A percentile compares a stretch with the other conserved stretches of the same genome.
These are phyloP conservation scores for Linyphia triangularis DNA, from an alignment of 2,888 invertebrate species.

Conservation along the genomic window DNA sequence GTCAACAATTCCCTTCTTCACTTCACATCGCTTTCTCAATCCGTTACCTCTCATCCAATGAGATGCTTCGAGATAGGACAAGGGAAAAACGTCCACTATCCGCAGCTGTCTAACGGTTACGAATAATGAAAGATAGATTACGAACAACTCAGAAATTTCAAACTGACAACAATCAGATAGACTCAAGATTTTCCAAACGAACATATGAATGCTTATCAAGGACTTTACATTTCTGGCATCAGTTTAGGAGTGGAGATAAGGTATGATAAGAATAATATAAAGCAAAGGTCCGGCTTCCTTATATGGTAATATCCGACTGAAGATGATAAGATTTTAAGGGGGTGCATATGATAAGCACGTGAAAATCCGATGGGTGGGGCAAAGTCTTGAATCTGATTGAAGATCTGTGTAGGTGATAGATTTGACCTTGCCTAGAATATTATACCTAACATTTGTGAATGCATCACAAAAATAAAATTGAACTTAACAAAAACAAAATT, in stretches of 20 bases:
- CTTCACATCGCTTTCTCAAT: background rate
- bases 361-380: conserved; percentile 42
- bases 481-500: too few species aligned
- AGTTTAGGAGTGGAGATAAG: conserved; percentile 66
- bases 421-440: too few species aligned
- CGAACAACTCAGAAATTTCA: conserved; percentile 47
- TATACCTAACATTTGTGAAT: too few species aligned
- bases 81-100: conserved; percentile 23
- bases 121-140: conserved; percentile 36
- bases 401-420: conserved; percentile 10
- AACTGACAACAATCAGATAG: conserved; percentile 67
- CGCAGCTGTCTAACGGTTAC: conserved; percentile 54
- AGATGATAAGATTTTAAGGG: conserved; percentile 44
- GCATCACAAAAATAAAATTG: too few species aligned
- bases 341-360: conserved; percentile 40
- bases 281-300: conserved; percentile 63
- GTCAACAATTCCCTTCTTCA: background rate
- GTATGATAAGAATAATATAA: conserved; percentile 63
- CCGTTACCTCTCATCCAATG: background rate
- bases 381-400: conserved; percentile 43
- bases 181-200: conserved; percentile 38
- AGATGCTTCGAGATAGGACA: background rate
- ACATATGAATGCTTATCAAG: conserved; percentile 65
- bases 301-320: conserved; percentile 61
- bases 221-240: conserved; percentile 48